phyloP scores from a whole-genome alignment of 2,888 invertebrate genomes.

The Mimachlamys varia region DNA sequence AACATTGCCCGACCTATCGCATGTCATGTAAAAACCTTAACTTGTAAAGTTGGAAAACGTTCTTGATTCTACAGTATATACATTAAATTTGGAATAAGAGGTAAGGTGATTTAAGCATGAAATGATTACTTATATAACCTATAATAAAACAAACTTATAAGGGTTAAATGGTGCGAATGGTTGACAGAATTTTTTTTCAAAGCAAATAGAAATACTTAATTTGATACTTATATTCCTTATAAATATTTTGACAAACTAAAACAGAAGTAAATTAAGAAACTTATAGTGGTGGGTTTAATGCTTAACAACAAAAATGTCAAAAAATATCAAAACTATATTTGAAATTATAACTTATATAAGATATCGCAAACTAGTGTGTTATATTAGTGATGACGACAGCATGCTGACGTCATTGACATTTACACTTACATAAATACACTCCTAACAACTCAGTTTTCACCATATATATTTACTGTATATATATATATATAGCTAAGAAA shows the following conservation, averaged over 20 bases:
- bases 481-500: neutral
- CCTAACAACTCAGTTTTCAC: neutral
- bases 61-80: neutral
- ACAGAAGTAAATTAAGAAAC: too few species aligned
- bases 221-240: neutral
- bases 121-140: neutral
- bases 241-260: too few species aligned
- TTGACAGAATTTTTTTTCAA: neutral
- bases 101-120: neutral
- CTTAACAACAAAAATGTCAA: neutral
- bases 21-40: neutral
- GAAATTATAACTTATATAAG: neutral
- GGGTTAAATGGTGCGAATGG: neutral
- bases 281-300: neutral
- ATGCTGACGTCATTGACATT: neutral
- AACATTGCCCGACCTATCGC: too few species aligned
- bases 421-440: neutral
- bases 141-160: neutral
- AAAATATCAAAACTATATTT: constrained; percentile 8
- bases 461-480: neutral
- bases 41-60: neutral
- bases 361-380: neutral
- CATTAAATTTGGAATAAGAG: neutral
- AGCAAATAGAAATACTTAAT: neutral
- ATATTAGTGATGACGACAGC: neutral